Percentiles rank a stretch among this genome's conserved stretches.
Conservation (phyloP, 37 sponge, comb jelly and placozoan genomes). For the Corticium candelabrum region DNA sequence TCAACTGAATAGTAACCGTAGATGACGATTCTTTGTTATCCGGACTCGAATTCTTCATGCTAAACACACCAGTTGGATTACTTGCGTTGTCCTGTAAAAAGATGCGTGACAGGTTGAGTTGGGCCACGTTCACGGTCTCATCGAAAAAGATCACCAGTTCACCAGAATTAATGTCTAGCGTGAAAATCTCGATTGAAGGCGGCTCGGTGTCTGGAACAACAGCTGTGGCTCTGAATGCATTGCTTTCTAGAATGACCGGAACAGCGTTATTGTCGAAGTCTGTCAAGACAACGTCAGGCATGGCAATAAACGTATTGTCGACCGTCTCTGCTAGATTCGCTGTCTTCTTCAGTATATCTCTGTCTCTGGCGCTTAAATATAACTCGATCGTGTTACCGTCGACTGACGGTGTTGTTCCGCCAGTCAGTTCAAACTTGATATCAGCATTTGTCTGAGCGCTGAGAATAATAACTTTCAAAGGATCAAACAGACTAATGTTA, state of each 20-base stretch:
- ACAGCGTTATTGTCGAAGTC: neutral
- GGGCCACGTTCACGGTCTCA: slow-evolving; percentile 17
- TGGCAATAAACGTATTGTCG: slow-evolving; percentile 32
- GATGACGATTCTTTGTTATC: neutral
- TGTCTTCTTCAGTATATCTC: slow-evolving; percentile 40
- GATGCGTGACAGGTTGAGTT: slow-evolving; percentile 21
- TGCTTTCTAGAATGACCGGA: neutral
- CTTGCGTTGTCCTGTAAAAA: slow-evolving; percentile 28
- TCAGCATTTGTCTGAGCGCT: slow-evolving; percentile 20
- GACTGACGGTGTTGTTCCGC: neutral
- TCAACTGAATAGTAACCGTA: slow-evolving; percentile 40
- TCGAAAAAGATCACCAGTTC: slow-evolving; percentile 41
- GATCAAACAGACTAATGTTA: slow-evolving; percentile 23
- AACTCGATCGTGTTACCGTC: slow-evolving; percentile 17
- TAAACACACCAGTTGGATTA: neutral
- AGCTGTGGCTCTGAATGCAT: neutral
- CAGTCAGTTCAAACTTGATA: slow-evolving; percentile 7
- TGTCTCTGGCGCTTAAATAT: slow-evolving; percentile 27
- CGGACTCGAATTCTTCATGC: neutral
- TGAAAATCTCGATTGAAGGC: slow-evolving; percentile 39
- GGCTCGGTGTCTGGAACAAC: slow-evolving; percentile 28
- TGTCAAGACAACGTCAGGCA: neutral
- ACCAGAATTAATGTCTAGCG: slow-evolving; percentile 72
- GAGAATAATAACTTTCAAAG: slow-evolving; percentile 44
- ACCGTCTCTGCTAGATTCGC: slow-evolving; percentile 39